These are phyloP conservation scores for Pangasius sanitwongsei DNA, from an alignment of 2,797 vertebrate species.

Conservation along the genomic window DNA sequence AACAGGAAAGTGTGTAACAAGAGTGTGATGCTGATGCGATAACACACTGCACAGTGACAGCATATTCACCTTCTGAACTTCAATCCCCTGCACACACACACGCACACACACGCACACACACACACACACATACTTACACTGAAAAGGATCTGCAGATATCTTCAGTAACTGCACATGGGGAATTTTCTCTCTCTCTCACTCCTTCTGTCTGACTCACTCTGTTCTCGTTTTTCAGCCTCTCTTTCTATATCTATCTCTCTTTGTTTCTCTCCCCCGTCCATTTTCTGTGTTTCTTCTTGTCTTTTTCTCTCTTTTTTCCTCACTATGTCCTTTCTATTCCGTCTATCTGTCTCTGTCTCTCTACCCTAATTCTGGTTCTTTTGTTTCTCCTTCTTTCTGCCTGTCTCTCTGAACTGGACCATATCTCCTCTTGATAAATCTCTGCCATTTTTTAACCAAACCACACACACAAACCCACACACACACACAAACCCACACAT, in stretches of 20 bases:
- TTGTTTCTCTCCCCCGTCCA: background rate
- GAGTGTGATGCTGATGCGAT: constrained; percentile 18
- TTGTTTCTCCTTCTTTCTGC: background rate
- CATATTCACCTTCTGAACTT: constrained; percentile 18
- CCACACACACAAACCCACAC: background rate
- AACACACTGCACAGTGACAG: background rate
- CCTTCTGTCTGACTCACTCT: background rate
- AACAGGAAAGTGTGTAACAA: background rate
- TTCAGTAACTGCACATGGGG: constrained; percentile 13
- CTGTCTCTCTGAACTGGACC: background rate
- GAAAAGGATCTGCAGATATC: constrained; percentile 11
- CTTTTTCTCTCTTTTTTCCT: background rate
- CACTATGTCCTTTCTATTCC: background rate
- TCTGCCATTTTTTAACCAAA: constrained; percentile 1
- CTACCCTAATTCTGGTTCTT: too few species aligned
- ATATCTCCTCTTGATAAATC: constrained; percentile 16
- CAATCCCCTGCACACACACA: background rate
- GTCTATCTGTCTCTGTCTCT: background rate
- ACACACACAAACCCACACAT: constrained; percentile 23
- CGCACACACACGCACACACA: constrained; percentile 20
- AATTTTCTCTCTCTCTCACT: background rate
- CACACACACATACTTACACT: background rate
- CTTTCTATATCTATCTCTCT: background rate
- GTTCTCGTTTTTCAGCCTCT: background rate
- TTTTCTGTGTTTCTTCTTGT: background rate